Conservation (phyloP, 2,797 vertebrate genomes). For the Peromyscus aztecus region DNA sequence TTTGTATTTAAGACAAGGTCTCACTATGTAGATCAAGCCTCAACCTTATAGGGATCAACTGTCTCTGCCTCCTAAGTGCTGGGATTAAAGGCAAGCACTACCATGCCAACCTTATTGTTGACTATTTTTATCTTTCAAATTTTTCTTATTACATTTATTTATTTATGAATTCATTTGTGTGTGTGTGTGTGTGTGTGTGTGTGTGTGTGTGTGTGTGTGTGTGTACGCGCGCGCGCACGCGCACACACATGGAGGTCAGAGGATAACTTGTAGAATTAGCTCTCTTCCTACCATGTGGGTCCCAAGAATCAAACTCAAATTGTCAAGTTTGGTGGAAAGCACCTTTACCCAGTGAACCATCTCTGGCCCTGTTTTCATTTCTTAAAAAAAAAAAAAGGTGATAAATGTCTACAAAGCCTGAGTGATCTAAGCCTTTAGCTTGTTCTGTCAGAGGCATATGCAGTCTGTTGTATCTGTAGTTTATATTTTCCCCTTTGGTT, state of each 20-base stretch:
- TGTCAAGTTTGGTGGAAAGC: background rate
- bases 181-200: background rate
- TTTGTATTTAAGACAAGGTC: background rate
- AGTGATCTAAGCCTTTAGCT: conserved; percentile 33
- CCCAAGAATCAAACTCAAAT: background rate
- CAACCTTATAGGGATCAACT: background rate
- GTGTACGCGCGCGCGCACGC: too few species aligned
- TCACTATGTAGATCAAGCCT: background rate
- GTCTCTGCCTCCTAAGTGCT: background rate
- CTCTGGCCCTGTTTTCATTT: background rate
- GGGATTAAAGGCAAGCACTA: background rate
- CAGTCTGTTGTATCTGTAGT: background rate
- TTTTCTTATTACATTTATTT: background rate
- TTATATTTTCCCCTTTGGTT: conserved; percentile 7
- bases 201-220: background rate
- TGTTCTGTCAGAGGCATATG: background rate
- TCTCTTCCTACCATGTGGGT: background rate
- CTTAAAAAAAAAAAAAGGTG: background rate
- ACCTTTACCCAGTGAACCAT: background rate
- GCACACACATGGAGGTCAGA: background rate
- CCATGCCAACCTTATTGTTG: background rate
- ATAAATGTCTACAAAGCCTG: background rate
- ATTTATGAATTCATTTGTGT: background rate
- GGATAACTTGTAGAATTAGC: background rate
- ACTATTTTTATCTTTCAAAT: background rate